These are phyloP conservation scores for Ylistrum balloti DNA, from an alignment of 1,140 invertebrate genomes.

Conservation along the genomic window DNA sequence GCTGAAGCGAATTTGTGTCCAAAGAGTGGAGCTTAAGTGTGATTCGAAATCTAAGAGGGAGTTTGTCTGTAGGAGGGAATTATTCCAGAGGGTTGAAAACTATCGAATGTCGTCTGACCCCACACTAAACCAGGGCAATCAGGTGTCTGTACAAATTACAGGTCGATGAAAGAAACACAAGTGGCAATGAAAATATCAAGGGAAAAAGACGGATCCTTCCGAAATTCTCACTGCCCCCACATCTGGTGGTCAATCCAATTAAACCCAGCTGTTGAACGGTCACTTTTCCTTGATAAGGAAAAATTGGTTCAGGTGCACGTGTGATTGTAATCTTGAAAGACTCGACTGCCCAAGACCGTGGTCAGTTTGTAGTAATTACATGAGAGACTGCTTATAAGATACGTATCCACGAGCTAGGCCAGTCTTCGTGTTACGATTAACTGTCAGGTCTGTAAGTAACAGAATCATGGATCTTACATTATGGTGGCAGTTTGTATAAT, in stretches of 20 bases:
- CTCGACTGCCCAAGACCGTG: not conserved
- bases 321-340: not conserved
- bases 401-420: too few relatives aligned
- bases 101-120: not conserved
- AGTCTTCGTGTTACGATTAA: not conserved
- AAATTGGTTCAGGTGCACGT: not conserved
- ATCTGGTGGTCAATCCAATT: constrained; percentile 2
- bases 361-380: not conserved
- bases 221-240: not conserved
- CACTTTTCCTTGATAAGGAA: constrained; percentile 38
- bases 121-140: not conserved
- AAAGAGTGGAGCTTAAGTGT: too few relatives aligned
- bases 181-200: constrained; percentile 16
- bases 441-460: not conserved
- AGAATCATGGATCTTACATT: not conserved
- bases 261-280: not conserved
- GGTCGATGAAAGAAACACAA: constrained; percentile 1
- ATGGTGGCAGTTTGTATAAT: not conserved
- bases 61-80: too few relatives aligned
- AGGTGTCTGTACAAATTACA: not conserved
- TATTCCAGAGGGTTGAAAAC: too few relatives aligned
- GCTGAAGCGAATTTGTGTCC: too few relatives aligned
- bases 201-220: not conserved
- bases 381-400: not conserved
- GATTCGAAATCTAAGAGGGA: too few relatives aligned